These are phyloP conservation scores for Clunio marinus DNA, from an alignment of 2,888 invertebrate species.

Conservation along the genomic window DNA sequence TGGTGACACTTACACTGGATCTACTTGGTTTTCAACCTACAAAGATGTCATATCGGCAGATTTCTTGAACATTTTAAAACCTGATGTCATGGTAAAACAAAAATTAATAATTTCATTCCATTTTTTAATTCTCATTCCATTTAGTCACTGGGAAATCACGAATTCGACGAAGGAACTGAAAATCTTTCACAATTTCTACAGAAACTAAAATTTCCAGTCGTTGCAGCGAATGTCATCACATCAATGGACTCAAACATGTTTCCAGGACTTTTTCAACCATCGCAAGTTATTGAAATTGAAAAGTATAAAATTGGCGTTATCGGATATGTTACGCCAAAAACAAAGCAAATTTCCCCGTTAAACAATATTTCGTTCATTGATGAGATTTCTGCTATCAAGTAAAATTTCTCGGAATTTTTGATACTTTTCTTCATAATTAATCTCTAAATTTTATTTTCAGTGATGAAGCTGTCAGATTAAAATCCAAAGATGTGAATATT, in stretches of 20 bases:
- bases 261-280: slow-evolving; percentile 57
- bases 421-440: too few relatives aligned
- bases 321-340: slow-evolving; percentile 82
- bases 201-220: slow-evolving; percentile 65
- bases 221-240: slow-evolving; percentile 73
- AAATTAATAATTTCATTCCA: background rate
- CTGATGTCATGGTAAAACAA: slow-evolving; percentile 78
- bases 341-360: slow-evolving; percentile 57
- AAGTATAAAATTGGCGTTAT: slow-evolving; percentile 73
- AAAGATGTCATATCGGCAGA: slow-evolving; percentile 74
- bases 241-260: slow-evolving; percentile 59
- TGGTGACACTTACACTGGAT: slow-evolving; percentile 88
- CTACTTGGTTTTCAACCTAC: slow-evolving; percentile 79
- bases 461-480: slow-evolving; percentile 61
- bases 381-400: slow-evolving; percentile 62
- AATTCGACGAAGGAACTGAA: slow-evolving; percentile 76
- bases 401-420: slow-evolving; percentile 40
- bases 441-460: slow-evolving; percentile 42
- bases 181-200: slow-evolving; percentile 73
- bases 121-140: too few relatives aligned
- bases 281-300: slow-evolving; percentile 60
- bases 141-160: slow-evolving; percentile 90
- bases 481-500: slow-evolving; percentile 65
- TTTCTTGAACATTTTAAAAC: slow-evolving; percentile 73
- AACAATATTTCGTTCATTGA: slow-evolving; percentile 61